Evolutionary conservation across 2,888 invertebrate genomes (phyloP), one percentile per base, ranked within the genome.

Genomic region (Ormyrus pomaceus): DNA sequence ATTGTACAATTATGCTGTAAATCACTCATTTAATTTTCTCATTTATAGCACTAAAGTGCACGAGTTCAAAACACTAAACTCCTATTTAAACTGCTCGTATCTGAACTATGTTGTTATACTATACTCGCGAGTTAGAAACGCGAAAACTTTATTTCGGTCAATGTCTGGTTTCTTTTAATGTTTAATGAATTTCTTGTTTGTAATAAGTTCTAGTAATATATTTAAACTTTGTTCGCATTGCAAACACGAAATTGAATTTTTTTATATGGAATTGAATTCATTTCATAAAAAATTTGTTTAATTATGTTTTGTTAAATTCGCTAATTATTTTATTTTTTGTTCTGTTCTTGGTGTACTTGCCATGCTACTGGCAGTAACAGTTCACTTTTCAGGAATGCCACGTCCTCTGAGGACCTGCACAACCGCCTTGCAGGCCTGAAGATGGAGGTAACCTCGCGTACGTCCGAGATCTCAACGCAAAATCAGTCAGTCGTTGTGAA

Each of bases 381-480:
- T 87, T 90, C 90, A 70, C 87, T 90, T 85, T 91, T 91, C 86
- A 90, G 89, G 87, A 91, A 89, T 66, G 88, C 89, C 7, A 87
- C 89, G 58, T 90, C 90, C 64, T 90, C 90, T 58, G 90, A 91
- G 83, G 90, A 91, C 66, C 87, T 91, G 56, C 88, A 91, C 77
- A 89, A 85, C 80, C 86, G 90, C 77, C 84, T 91, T 70, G 90
- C 90, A 55, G 90, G 90, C 46, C 85, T 91, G 10, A 91, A 90
- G 80, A 90, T 90, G 90, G 90, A 91, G 84, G 90, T 90, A 13
- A 90, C 90, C 7, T 90, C 90, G 0, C 86, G 90, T 79, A 90
- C 90, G 13, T 90, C 90, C 7, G 90, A 90, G 80, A 88, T 89
- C 77, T 88, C 90, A 7, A 89, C 90, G 7, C 90, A 89, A 78